A percentile compares a stretch with the other conserved stretches of the same genome.
These are phyloP conservation scores for Dioctria rufipes DNA, from an alignment of 2,888 invertebrate species.

Conservation along the genomic window DNA sequence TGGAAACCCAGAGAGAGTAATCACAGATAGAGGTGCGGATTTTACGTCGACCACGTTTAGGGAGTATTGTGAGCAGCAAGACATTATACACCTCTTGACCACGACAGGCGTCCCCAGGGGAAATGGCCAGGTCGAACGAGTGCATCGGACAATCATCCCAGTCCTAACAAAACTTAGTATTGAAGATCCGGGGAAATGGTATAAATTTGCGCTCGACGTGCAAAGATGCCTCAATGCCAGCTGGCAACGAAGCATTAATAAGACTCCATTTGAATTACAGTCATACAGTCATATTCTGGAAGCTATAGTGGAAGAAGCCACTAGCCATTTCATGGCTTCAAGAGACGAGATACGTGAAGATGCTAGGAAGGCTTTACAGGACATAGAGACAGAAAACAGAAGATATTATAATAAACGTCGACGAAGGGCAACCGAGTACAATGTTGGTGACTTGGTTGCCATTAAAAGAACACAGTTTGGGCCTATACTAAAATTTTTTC, in stretches of 20 bases:
- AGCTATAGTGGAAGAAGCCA: not conserved
- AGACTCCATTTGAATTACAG: not conserved
- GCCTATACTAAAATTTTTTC: not conserved
- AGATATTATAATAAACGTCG: not conserved
- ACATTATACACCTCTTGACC: not conserved
- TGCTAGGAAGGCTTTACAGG: not conserved
- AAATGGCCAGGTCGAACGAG: not conserved
- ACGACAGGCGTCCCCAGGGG: not conserved
- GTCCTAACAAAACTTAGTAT: not conserved
- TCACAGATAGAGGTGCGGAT: not conserved
- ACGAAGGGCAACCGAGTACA: not conserved
- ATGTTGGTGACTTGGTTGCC: conserved; percentile 26
- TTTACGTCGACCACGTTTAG: not conserved
- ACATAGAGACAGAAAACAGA: not conserved
- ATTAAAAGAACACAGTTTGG: conserved; percentile 1
- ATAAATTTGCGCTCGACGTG: not conserved
- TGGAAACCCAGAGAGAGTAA: not conserved
- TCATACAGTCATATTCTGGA: not conserved
- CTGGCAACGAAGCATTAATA: not conserved
- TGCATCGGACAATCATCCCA: not conserved
- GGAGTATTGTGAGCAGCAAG: not conserved
- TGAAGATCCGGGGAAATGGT: not conserved
- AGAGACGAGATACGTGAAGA: not conserved
- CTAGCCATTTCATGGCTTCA: not conserved
- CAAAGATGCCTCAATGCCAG: not conserved